Evolutionary conservation across 2,113 vertebrate species (phyloP).

Genomic region (Petromus typicus): DNA sequence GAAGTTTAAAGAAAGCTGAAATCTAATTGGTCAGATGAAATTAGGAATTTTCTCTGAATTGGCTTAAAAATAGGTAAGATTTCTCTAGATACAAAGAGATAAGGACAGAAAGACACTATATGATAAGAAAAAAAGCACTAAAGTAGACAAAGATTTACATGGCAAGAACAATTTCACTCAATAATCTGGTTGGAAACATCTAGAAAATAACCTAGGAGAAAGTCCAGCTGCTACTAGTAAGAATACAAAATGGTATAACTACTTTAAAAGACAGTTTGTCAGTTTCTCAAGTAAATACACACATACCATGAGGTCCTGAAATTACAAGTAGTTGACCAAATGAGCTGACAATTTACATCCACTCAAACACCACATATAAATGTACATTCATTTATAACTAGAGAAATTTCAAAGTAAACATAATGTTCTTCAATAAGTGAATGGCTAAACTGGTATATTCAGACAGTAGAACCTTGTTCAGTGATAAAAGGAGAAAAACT

Average conservation of each 20-base stretch:
- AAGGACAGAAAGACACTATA: not conserved
- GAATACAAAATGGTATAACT: not conserved
- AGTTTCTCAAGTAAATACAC: not conserved
- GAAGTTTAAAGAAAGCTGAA: slow-evolving; percentile 23
- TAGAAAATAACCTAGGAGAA: not conserved
- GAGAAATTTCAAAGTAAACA: not conserved
- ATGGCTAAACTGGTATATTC: not conserved
- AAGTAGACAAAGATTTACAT: not conserved
- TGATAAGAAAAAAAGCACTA: slow-evolving; percentile 17
- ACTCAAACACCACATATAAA: not conserved
- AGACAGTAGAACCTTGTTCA: not conserved
- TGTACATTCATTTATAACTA: not conserved
- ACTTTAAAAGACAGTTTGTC: not conserved
- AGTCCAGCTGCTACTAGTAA: not conserved
- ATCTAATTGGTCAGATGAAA: slow-evolving; percentile 25
- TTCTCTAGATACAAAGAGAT: slow-evolving; percentile 12
- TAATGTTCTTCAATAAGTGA: not conserved
- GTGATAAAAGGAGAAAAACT: not conserved
- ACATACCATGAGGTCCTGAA: not conserved
- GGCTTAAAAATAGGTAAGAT: slow-evolving; percentile 41
- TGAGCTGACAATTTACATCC: not conserved
- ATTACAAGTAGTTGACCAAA: not conserved
- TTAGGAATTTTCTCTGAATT: slow-evolving; percentile 6
- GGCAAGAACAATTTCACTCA: not conserved
- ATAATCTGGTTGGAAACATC: not conserved